Base-by-base conservation (phyloP, 2,888 invertebrate genomes). In the Epistrophella euchroma region DNA sequence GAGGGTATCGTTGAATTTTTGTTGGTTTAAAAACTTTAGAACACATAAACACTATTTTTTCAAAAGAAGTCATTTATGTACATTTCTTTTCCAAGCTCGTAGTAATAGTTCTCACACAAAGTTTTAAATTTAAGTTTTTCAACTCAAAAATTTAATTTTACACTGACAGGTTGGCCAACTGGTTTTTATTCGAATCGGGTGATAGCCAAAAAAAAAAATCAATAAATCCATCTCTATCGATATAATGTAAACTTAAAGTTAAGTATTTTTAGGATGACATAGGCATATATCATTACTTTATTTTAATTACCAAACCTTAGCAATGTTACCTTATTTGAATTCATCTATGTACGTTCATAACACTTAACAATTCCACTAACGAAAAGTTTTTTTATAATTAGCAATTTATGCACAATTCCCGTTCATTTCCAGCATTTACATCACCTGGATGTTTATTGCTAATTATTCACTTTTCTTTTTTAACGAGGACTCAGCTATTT, bases 391-490 rank as follows among this genome's bases (percentile, higher is more conserved):
- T 58, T 28, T 62, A 73, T 85, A 85, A 85, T 81, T 81, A 77
- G 76, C 82, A 82, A 82, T 82, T 80, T 76, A 81, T 73, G 73
- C 68, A 81, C 58, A 68, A 81, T 78, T 72, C 74, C 50, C 64
- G 62, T 55, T 77, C 70, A 45, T 77, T 86, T 74, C 66, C 56
- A 70, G 58, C 62, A 68, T 66, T 76, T 70, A 74, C 74, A 47
- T 66, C 47, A 84, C 79, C 86, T 86, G 70, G 47, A 74, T 86
- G 77, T 78, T 77, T 71, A 82, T 82, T 82, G 77, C 86, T 82
- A 78, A 82, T 86, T 86, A 86, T 86, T 82, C 86, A 74, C 73
- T 82, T 73, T 82, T 80, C 66, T 76, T 84, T 84, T 37, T 60
- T 22, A 56, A 72, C 68, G 25, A 52, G 73, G 50, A 45, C 60